A percentile compares a stretch with the other conserved stretches of the same genome.
Evolutionary conservation across 2,797 vertebrate species (phyloP).

Genomic region (Premnoplex brunnescens): DNA sequence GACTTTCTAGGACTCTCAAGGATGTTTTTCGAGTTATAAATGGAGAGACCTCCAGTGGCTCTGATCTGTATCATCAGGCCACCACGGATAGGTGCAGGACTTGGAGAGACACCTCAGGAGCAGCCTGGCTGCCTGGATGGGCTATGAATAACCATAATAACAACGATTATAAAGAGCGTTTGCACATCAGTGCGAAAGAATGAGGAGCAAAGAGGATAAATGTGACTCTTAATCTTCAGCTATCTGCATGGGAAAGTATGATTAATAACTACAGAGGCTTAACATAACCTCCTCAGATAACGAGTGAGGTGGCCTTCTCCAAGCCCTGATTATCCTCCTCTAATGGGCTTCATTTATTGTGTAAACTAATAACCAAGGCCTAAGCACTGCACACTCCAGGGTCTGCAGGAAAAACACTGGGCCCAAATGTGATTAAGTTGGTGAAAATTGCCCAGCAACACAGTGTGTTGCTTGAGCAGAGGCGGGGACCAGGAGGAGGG

Average conservation of each 20-base stretch:
- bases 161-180: not conserved
- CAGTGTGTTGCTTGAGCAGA: not conserved
- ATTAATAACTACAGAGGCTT: conserved; percentile 65
- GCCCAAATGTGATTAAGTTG: conserved; percentile 51
- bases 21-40: conserved; percentile 14
- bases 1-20: conserved; percentile 64
- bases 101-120: not conserved
- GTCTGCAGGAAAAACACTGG: conserved; percentile 34
- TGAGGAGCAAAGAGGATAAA: conserved; percentile 45
- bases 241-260: conserved; percentile 59
- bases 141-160: conserved; percentile 26
- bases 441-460: conserved; percentile 3
- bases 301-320: conserved; percentile 57
- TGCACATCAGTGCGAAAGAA: not conserved
- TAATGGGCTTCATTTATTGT: conserved; percentile 67
- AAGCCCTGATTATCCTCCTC: conserved; percentile 56
- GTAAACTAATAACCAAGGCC: conserved; percentile 59
- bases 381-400: not conserved
- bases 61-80: conserved; percentile 7
- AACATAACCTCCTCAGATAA: conserved; percentile 53
- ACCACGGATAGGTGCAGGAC: not conserved
- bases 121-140: not conserved
- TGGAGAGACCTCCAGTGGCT: conserved; percentile 55
- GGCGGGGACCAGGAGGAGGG: not conserved
- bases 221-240: conserved; percentile 55